phyloP scores from a whole-genome alignment of 2,113 vertebrate species.

The Atlantisia rogersi region DNA sequence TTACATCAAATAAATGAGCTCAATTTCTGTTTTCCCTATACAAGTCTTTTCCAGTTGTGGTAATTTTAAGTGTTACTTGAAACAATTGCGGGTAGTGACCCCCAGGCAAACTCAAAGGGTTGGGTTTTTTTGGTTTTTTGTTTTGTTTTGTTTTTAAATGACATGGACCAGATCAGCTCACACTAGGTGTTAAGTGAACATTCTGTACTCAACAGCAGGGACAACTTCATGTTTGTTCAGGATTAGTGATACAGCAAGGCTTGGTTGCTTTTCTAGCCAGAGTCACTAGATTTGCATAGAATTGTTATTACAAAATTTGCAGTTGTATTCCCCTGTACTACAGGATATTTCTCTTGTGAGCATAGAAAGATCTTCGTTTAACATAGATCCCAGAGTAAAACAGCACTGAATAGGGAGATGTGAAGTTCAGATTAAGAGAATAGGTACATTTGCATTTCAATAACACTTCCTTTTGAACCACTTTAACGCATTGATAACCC shows the following conservation, averaged over 20 bases:
- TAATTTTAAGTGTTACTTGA: not conserved
- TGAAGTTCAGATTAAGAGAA: slow-evolving; percentile 50
- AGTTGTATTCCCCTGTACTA: not conserved
- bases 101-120: not conserved
- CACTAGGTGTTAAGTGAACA: not conserved
- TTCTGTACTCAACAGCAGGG: not conserved
- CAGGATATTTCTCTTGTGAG: not conserved
- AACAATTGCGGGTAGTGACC: not conserved
- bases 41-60: not conserved
- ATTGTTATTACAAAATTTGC: not conserved
- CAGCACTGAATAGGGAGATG: slow-evolving; percentile 21
- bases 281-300: not conserved
- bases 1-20: not conserved
- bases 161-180: not conserved
- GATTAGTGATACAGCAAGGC: not conserved
- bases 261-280: not conserved
- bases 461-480: not conserved
- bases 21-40: not conserved
- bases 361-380: not conserved
- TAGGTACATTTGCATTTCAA: slow-evolving; percentile 48
- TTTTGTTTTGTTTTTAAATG: not conserved
- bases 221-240: not conserved
- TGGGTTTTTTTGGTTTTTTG: not conserved
- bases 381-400: not conserved
- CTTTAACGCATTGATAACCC: not conserved